A percentile compares a stretch with the other conserved stretches of the same genome.
phyloP scores from a whole-genome alignment of 2,113 vertebrate species.

The Propithecus coquereli region DNA sequence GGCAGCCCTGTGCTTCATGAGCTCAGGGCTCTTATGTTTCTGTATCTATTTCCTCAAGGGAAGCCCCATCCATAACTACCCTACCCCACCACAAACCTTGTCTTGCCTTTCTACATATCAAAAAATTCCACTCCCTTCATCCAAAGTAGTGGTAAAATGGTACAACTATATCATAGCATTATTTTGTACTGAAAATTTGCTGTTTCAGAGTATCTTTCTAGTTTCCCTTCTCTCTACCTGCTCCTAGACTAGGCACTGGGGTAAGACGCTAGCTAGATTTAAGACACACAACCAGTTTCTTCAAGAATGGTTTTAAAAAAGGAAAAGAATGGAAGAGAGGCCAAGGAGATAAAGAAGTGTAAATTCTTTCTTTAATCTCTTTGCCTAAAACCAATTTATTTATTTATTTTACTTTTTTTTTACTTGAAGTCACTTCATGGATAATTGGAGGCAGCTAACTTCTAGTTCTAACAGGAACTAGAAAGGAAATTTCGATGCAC shows the following conservation, averaged over 20 bases:
- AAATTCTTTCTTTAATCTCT: background rate
- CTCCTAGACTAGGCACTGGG: background rate
- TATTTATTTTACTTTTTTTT: background rate
- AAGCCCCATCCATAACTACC: background rate
- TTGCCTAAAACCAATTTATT: background rate
- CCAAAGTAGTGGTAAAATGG: background rate
- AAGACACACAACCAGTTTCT: background rate
- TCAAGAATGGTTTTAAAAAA: background rate
- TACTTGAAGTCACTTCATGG: background rate
- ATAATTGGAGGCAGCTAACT: background rate
- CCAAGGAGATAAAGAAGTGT: background rate
- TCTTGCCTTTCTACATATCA: background rate
- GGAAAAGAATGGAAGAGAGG: background rate
- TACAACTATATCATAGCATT: background rate
- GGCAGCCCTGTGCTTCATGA: background rate
- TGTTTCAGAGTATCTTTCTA: background rate
- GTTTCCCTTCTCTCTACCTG: background rate
- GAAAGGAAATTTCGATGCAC: background rate
- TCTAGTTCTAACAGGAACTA: background rate
- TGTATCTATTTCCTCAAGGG: background rate
- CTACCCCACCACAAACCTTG: background rate
- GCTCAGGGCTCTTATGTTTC: background rate
- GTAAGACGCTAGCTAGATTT: background rate
- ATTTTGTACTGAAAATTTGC: background rate
- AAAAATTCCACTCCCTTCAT: background rate